phyloP scores from a whole-genome alignment of 2,113 vertebrate species.

The Limanda limanda region DNA sequence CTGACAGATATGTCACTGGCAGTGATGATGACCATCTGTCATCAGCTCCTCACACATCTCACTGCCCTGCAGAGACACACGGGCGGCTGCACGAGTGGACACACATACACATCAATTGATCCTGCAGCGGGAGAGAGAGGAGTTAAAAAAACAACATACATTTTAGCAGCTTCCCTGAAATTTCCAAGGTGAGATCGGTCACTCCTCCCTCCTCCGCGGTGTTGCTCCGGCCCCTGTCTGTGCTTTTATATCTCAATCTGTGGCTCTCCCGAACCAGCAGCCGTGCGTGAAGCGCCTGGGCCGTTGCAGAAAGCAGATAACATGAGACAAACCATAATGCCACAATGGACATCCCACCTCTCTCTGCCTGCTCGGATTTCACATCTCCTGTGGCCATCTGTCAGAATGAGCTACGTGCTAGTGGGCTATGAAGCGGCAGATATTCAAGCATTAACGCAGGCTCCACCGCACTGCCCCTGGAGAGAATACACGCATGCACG shows the following conservation, averaged over 20 bases:
- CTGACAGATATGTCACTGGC: constrained; percentile 34
- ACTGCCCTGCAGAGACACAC: constrained; percentile 14
- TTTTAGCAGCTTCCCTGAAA: constrained; percentile 20
- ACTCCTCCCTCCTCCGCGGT: constrained; percentile 7
- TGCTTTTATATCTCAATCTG: constrained; percentile 55
- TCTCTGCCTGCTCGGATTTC: constrained; percentile 54
- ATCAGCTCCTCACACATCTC: constrained; percentile 36
- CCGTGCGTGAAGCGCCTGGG: constrained; percentile 22
- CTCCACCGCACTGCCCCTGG: constrained; percentile 10
- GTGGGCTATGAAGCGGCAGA: constrained; percentile 43
- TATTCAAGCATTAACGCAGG: constrained; percentile 35
- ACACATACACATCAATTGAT: not conserved
- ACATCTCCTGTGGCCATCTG: constrained; percentile 66
- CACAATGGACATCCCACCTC: constrained; percentile 53
- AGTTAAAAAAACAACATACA: not conserved
- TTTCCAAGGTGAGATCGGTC: constrained; percentile 47
- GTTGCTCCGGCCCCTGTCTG: not conserved
- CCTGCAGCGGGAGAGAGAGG: not conserved
- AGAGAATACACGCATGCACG: constrained; percentile 19
- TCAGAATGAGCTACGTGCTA: constrained; percentile 42
- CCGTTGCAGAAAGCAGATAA: constrained; percentile 48
- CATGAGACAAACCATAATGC: constrained; percentile 52
- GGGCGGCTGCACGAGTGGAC: not conserved
- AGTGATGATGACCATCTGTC: constrained; percentile 55
- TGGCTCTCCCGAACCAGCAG: not conserved